Evolutionary conservation across 1,140 invertebrate genomes (phyloP).

Genomic region (Drosophila sucinea): DNA sequence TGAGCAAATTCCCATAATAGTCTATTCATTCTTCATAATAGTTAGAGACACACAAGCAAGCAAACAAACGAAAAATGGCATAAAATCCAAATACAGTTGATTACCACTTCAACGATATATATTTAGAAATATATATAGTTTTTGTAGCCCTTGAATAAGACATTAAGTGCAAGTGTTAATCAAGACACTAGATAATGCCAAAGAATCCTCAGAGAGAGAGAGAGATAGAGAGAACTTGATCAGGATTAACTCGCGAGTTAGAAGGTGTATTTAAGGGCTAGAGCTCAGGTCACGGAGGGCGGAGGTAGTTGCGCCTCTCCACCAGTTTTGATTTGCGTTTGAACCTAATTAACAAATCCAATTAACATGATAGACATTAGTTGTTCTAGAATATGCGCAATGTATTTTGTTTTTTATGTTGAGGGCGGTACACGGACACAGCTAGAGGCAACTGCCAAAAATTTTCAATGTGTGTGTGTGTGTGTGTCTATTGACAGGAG

Average conservation of each 20-base stretch:
- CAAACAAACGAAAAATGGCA: constrained; percentile 2
- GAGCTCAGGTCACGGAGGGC: too few species aligned
- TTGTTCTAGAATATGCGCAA: constrained; percentile 74
- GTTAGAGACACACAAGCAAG: constrained; percentile 7
- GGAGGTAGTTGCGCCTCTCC: background rate
- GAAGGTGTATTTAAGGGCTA: too few species aligned
- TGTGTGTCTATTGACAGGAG: constrained; percentile 31
- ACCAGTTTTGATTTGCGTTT: constrained; percentile 46
- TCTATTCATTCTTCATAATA: constrained; percentile 2
- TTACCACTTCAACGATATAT: background rate
- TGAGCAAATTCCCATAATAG: constrained; percentile 27
- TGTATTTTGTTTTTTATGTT: constrained; percentile 66
- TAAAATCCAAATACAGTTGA: background rate
- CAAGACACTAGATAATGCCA: too few species aligned
- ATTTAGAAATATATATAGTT: too few species aligned
- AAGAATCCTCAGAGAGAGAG: too few species aligned
- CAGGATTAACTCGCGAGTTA: background rate
- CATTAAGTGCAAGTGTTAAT: too few species aligned
- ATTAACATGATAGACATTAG: constrained; percentile 79
- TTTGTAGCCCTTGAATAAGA: too few species aligned
- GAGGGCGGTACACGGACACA: constrained; percentile 30
- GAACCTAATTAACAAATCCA: constrained; percentile 80
- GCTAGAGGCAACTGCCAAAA: constrained; percentile 44
- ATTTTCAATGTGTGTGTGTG: constrained; percentile 41
- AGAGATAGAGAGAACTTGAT: background rate